phyloP scores from a whole-genome alignment of 2,797 vertebrate genomes.

The Neomorphus geoffroyi region DNA sequence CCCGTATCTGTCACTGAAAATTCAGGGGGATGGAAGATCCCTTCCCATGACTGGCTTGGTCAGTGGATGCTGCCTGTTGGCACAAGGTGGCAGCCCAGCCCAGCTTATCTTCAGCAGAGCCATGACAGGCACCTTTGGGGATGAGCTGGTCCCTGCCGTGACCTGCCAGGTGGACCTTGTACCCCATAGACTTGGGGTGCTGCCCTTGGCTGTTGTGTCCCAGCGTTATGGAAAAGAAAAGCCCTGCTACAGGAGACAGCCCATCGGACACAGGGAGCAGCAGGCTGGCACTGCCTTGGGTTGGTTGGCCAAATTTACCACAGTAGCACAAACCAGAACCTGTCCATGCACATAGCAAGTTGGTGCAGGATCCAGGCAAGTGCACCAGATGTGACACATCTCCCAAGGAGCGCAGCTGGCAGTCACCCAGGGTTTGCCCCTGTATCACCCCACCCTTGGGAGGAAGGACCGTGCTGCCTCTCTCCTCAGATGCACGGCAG shows the following conservation, averaged over 20 bases:
- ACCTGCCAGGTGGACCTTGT: not conserved
- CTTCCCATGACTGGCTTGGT: no score
- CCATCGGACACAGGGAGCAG: fast-evolving
- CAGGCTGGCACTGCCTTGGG: fast-evolving
- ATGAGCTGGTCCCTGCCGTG: no score
- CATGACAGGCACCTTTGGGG: fast-evolving
- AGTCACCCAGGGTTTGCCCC: not conserved
- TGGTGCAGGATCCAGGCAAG: not conserved
- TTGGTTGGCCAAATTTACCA: not conserved
- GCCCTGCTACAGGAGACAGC: not conserved
- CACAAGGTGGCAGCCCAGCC: constrained; percentile 68
- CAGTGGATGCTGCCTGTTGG: not conserved
- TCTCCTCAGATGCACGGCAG: not conserved
- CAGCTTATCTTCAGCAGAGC: not conserved
- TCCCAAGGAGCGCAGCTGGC: fast-evolving
- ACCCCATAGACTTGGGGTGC: fast-evolving
- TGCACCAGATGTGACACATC: not conserved
- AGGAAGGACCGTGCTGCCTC: not conserved
- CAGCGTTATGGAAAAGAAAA: not conserved
- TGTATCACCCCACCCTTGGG: fast-evolving
- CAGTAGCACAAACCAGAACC: not conserved
- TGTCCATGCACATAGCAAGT: not conserved
- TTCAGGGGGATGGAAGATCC: no score
- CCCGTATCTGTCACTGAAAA: no score
- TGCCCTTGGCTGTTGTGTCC: not conserved